Base-by-base conservation (phyloP, 2,113 vertebrate genomes). In the Polyodon spathula region DNA sequence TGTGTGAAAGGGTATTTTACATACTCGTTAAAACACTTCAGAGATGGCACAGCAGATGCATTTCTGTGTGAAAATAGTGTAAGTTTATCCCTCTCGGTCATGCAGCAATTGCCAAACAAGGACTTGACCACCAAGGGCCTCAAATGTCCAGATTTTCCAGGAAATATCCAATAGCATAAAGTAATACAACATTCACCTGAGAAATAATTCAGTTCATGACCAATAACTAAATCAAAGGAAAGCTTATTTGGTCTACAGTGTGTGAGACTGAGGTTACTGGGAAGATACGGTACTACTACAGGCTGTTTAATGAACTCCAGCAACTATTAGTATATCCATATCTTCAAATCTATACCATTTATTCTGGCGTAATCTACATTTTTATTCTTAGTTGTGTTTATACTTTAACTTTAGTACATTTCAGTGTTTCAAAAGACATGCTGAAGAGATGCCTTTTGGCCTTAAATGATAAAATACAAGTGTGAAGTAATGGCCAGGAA, bases 31-130 rank as follows among this genome's bases (percentile, higher is more conserved):
- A n/a, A n/a, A n/a, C n/a, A n/a, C n/a, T n/a, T n/a, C n/a, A n/a
- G n/a, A n/a, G n/a, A n/a, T n/a, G n/a, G n/a, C n/a, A n/a, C n/a
- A n/a, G n/a, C n/a, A n/a, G n/a, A n/a, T n/a, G n/a, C n/a, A n/a
- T n/a, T n/a, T n/a, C n/a, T n/a, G n/a, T n/a, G n/a, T n/a, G n/a
- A n/a, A n/a, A n/a, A n/a, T n/a, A n/a, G n/a, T n/a, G n/a, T n/a
- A n/a, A n/a, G n/a, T n/a, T n/a, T n/a, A n/a, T n/a, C n/a, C n/a
- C n/a, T n/a, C n/a, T n/a, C n/a, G n/a, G n/a, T n/a, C n/a, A n/a
- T n/a, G n/a, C n/a, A n/a, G n/a, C n/a, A n/a, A n/a, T n/a, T n/a
- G 72, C 72, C 73, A 78, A 79, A 83, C 70, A 68, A 46, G 56
- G 56, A 68, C 74, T 72, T 78, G 76, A 80, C 78, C 76, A 76